Conservation (phyloP, 2,113 vertebrate genomes). For the Ochotona princeps region DNA sequence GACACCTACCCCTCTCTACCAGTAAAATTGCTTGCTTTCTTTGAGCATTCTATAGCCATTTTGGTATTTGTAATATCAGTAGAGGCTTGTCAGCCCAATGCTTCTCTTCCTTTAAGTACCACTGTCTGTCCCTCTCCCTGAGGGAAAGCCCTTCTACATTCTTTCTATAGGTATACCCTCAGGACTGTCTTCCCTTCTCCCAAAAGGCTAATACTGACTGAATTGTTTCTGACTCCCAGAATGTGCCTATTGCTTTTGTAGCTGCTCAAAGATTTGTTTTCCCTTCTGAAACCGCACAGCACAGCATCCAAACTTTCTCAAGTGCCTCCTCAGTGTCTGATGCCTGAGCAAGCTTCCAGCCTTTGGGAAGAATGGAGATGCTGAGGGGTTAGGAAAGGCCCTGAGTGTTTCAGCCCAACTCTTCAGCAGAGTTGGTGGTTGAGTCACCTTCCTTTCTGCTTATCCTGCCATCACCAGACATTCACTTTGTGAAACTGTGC, state of each 20-base stretch:
- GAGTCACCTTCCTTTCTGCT: neutral
- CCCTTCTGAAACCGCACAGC: neutral
- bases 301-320: neutral
- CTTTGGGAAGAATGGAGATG: neutral
- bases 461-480: neutral
- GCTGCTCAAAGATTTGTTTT: neutral
- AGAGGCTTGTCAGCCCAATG: neutral
- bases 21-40: too few species aligned
- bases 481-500: neutral
- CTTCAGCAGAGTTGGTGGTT: neutral
- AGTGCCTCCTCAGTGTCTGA: neutral
- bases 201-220: neutral
- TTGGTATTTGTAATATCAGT: too few species aligned
- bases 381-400: neutral
- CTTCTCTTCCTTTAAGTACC: neutral
- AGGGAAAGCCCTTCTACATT: neutral
- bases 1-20: too few species aligned
- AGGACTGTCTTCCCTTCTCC: neutral
- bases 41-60: too few species aligned
- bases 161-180: neutral
- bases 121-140: neutral
- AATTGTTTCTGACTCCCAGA: neutral
- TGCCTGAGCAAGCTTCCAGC: neutral
- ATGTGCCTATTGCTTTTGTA: neutral
- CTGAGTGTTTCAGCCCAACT: constrained; percentile 46